These are phyloP conservation scores for Amphiura filiformis DNA, from an alignment of 35 echinoderm and acorn worm species.

Conservation along the genomic window DNA sequence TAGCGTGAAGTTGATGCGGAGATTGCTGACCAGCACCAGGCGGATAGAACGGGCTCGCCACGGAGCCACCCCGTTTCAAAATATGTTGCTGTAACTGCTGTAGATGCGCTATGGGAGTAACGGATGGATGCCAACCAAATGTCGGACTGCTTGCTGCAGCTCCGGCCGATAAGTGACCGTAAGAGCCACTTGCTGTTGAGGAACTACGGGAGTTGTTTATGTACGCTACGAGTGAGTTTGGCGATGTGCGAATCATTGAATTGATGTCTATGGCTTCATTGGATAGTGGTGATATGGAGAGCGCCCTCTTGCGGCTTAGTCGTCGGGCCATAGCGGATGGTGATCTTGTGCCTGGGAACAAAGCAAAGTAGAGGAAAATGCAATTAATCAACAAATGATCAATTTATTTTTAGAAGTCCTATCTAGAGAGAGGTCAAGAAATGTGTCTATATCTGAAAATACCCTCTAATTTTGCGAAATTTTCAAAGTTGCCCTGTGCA, in stretches of 20 bases:
- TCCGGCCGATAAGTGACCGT: conserved; percentile 88
- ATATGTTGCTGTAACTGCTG: conserved; percentile 91
- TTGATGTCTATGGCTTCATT: conserved; percentile 89
- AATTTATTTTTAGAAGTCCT: not conserved
- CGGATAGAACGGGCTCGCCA: conserved; percentile 4
- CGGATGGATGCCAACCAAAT: conserved; percentile 60
- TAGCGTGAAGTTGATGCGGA: conserved; percentile 30
- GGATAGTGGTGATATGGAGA: conserved; percentile 94
- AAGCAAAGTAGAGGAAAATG: not conserved
- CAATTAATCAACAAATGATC: not conserved
- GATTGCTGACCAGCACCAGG: not conserved
- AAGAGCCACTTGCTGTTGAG: conserved; percentile 91
- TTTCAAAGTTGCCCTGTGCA: too few species aligned
- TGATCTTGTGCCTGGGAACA: not conserved
- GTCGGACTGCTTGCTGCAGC: conserved; percentile 68
- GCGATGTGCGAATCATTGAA: conserved; percentile 91
- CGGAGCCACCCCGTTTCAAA: conserved; percentile 52
- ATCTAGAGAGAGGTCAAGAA: not conserved
- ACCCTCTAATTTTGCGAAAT: too few species aligned
- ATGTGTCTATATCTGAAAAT: too few species aligned
- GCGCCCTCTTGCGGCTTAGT: conserved; percentile 79
- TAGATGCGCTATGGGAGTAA: conserved; percentile 88
- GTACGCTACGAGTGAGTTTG: conserved; percentile 99
- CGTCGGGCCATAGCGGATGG: conserved; percentile 9
- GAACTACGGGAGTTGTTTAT: conserved; percentile 90